These are phyloP conservation scores for Turritopsis dohrnii DNA, from an alignment of 30 jellyfish, hydroid and myxozoan genomes.

Conservation along the genomic window DNA sequence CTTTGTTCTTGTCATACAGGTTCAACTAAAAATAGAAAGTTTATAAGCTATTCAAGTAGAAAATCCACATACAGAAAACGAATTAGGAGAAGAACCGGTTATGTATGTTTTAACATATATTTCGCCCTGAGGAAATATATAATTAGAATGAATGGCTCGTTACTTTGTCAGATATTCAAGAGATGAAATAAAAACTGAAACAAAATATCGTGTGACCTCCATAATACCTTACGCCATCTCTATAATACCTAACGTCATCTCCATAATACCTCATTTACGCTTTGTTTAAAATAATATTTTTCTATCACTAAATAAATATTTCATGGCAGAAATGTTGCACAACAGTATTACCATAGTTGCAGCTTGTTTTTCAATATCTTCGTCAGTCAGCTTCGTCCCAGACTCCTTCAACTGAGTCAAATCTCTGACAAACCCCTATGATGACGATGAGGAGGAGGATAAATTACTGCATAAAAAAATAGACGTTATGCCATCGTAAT, in stretches of 20 bases:
- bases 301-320: no score
- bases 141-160: no score
- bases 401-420: background rate
- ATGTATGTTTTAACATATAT: no score
- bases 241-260: no score
- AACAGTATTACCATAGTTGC: background rate
- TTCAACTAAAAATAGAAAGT: background rate
- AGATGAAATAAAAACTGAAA: background rate
- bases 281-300: no score
- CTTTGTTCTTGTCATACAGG: background rate
- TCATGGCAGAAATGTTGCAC: background rate
- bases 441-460: background rate
- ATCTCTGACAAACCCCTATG: background rate
- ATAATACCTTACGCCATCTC: no score
- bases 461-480: background rate
- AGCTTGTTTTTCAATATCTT: background rate
- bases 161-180: background rate
- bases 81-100: no score
- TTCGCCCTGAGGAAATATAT: no score
- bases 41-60: no score
- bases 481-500: no score
- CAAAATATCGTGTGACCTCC: background rate
- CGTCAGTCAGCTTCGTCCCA: background rate
- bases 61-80: no score
- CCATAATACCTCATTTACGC: no score